These are phyloP conservation scores for Ceramica pisi DNA, from an alignment of 2,888 invertebrate species.

Conservation along the genomic window DNA sequence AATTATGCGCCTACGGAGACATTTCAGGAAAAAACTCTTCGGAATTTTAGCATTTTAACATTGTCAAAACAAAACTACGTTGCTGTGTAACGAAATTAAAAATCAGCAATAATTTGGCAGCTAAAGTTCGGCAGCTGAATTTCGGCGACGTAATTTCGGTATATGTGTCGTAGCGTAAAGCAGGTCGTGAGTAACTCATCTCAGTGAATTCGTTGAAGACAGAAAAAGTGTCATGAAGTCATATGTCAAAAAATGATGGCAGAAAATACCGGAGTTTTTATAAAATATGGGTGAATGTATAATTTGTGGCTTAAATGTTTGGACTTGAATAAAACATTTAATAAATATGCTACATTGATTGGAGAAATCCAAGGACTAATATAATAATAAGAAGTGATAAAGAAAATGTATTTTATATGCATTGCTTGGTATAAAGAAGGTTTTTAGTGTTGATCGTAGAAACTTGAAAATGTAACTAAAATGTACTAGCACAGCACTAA, in stretches of 20 bases:
- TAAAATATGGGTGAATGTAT: too few species aligned
- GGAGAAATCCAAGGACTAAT: slow-evolving; percentile 17
- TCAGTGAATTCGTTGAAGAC: neutral
- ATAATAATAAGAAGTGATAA: slow-evolving; percentile 45
- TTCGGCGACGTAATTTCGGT: neutral
- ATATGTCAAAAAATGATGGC: neutral
- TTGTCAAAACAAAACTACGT: too few species aligned
- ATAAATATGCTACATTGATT: neutral
- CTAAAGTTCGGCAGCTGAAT: neutral
- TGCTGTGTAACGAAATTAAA: too few species aligned
- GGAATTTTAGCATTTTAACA: too few species aligned
- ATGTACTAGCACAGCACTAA: neutral
- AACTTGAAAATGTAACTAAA: slow-evolving; percentile 3
- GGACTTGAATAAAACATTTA: neutral
- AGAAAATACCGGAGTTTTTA: too few species aligned
- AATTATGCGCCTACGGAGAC: too few species aligned
- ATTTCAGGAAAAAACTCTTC: too few species aligned
- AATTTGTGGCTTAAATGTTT: neutral
- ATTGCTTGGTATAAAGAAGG: neutral
- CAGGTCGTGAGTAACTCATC: neutral
- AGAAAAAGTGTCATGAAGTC: neutral
- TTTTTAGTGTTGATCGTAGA: neutral
- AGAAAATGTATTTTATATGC: slow-evolving; percentile 22
- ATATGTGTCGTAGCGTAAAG: neutral
- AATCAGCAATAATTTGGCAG: too few species aligned